Evolutionary conservation across 2,797 vertebrate species (phyloP).

Genomic region (Lepilemur septentrionalis): DNA sequence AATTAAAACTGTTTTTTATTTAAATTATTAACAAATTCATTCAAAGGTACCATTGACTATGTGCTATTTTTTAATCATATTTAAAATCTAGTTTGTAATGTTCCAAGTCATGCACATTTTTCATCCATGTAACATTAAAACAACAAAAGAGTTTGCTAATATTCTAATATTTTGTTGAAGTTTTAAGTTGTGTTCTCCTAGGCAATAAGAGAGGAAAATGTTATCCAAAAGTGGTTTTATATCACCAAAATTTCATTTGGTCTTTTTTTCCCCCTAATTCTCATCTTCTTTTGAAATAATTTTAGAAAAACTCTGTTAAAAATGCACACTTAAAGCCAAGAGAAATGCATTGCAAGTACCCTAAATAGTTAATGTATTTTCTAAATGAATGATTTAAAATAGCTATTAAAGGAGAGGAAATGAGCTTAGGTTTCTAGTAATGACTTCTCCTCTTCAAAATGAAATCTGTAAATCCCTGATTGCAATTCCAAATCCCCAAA

Average conservation of each 20-base stretch:
- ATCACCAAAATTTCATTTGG: constrained; percentile 46
- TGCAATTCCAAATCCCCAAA: constrained; percentile 87
- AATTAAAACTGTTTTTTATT: constrained; percentile 51
- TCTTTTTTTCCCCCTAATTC: constrained; percentile 69
- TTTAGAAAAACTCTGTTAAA: constrained; percentile 74
- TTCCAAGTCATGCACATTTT: neutral
- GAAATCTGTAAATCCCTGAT: constrained; percentile 89
- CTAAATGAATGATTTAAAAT: constrained; percentile 90
- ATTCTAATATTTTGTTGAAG: constrained; percentile 49
- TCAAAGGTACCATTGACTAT: neutral
- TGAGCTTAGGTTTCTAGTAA: constrained; percentile 89
- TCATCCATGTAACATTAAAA: neutral
- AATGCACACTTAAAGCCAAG: constrained; percentile 77
- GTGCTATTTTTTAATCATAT: constrained; percentile 16
- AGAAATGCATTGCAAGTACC: constrained; percentile 79
- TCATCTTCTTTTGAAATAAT: constrained; percentile 82
- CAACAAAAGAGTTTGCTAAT: constrained; percentile 45
- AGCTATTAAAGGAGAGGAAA: constrained; percentile 89
- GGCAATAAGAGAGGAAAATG: constrained; percentile 13
- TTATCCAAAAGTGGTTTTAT: constrained; percentile 46
- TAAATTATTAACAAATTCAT: constrained; percentile 38
- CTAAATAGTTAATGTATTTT: constrained; percentile 88
- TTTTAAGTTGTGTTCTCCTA: constrained; percentile 48
- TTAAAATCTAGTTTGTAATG: constrained; percentile 12
- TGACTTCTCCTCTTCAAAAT: constrained; percentile 89